phyloP scores from a whole-genome alignment of 2,888 invertebrate species.

The Spodoptera littoralis region DNA sequence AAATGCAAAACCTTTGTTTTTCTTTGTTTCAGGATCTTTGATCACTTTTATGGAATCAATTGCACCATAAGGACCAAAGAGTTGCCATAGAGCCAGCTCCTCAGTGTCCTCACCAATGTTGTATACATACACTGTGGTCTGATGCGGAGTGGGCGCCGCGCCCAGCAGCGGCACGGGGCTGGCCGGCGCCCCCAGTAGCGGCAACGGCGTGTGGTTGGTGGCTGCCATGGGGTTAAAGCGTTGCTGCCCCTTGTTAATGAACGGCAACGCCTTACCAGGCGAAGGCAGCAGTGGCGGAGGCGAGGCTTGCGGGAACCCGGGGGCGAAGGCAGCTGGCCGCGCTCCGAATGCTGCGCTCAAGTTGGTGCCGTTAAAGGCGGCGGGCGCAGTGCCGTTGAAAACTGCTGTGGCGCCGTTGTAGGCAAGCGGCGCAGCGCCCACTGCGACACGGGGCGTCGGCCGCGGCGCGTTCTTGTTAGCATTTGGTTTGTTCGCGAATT shows the following conservation, averaged over 20 bases:
- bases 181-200: constrained; percentile 82
- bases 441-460: constrained; percentile 74
- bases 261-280: constrained; percentile 86
- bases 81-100: constrained; percentile 87
- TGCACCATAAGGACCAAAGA: constrained; percentile 87
- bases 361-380: constrained; percentile 80
- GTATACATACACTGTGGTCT: constrained; percentile 88
- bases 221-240: constrained; percentile 87
- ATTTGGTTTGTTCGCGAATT: constrained; percentile 86
- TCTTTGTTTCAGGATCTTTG: constrained; percentile 88
- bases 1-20: constrained; percentile 88
- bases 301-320: constrained; percentile 82
- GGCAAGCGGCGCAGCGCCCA: constrained; percentile 72
- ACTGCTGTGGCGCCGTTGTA: constrained; percentile 82
- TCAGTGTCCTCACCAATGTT: constrained; percentile 87
- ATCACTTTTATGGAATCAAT: constrained; percentile 88
- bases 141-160: constrained; percentile 78
- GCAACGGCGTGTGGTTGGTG: constrained; percentile 81
- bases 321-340: constrained; percentile 77
- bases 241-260: constrained; percentile 87
- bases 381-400: constrained; percentile 77
- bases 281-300: constrained; percentile 85
- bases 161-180: constrained; percentile 83
- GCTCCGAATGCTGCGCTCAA: constrained; percentile 80
- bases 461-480: constrained; percentile 81